Conservation (phyloP, 2,113 vertebrate genomes). For the Corythoichthys haematopterus region DNA sequence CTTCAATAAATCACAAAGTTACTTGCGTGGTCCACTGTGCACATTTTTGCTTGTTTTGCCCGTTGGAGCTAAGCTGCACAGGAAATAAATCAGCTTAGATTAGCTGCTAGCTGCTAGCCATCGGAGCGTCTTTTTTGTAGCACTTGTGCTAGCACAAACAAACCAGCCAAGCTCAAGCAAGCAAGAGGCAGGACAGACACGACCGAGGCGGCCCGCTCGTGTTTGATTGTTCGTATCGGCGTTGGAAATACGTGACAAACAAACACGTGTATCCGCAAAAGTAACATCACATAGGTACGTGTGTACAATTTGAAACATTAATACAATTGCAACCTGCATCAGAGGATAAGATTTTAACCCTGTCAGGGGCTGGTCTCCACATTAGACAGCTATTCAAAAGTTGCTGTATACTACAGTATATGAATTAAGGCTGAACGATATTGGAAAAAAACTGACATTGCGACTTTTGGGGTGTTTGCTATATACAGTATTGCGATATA, state of each 20-base stretch:
- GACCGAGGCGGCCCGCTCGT: neutral
- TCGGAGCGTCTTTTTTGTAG: constrained; percentile 12
- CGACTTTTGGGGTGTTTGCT: too few species aligned
- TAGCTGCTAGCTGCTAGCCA: constrained; percentile 24
- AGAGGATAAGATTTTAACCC: too few species aligned
- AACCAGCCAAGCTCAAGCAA: neutral
- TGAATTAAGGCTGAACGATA: too few species aligned
- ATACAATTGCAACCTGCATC: too few species aligned
- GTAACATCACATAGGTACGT: neutral
- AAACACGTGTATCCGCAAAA: neutral
- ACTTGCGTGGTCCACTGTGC: neutral
- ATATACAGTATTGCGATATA: too few species aligned
- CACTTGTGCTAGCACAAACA: constrained; percentile 17
- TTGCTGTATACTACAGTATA: too few species aligned
- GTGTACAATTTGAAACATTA: too few species aligned
- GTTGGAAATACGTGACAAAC: neutral
- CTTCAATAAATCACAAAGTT: neutral
- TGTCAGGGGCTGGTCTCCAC: too few species aligned
- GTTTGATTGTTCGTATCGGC: neutral
- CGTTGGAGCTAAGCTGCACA: constrained; percentile 13
- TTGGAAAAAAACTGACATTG: too few species aligned
- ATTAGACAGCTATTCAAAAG: too few species aligned
- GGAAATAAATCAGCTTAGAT: constrained; percentile 13
- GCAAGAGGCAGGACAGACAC: neutral
- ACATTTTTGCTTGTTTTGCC: neutral